Percentiles rank a stretch among this genome's conserved stretches.
phyloP scores from a whole-genome alignment of 2,888 invertebrate genomes.

The Melanargia galathea region DNA sequence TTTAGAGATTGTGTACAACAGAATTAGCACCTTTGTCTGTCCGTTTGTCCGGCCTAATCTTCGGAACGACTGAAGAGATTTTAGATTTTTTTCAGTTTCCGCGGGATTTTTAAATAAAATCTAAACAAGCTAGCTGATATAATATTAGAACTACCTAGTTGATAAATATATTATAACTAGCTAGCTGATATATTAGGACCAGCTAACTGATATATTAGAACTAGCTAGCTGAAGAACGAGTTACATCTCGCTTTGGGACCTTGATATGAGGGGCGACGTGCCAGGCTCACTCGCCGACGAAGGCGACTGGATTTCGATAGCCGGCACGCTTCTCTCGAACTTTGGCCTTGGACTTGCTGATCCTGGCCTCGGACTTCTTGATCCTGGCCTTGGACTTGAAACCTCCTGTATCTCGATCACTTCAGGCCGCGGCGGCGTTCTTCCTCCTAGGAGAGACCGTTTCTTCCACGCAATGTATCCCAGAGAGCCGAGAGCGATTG shows the following conservation, averaged over 20 bases:
- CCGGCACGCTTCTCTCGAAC: conserved; percentile 47
- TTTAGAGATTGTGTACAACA: too few species aligned
- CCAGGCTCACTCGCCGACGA: conserved; percentile 54
- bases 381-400: conserved; percentile 36
- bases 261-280: conserved; percentile 44
- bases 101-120: too few species aligned
- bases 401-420: conserved; percentile 56
- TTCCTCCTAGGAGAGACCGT: conserved; percentile 54
- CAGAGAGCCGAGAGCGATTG: conserved; percentile 50
- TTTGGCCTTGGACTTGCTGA: conserved; percentile 35
- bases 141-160: too few species aligned
- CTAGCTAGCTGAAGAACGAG: too few species aligned
- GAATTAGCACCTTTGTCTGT: too few species aligned
- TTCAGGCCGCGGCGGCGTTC: conserved; percentile 45
- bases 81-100: too few species aligned
- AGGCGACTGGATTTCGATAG: conserved; percentile 57
- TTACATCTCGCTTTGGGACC: conserved; percentile 25
- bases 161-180: too few species aligned
- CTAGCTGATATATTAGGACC: too few species aligned
- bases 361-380: conserved; percentile 26
- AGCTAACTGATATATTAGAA: too few species aligned
- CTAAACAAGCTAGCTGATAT: too few species aligned
- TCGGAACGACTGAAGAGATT: too few species aligned
- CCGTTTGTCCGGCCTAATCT: too few species aligned
- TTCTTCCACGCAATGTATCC: conserved; percentile 65